A percentile compares a stretch with the other conserved stretches of the same genome.
phyloP scores from a whole-genome alignment of 2,888 invertebrate genomes.

The Harpalus rufipes region DNA sequence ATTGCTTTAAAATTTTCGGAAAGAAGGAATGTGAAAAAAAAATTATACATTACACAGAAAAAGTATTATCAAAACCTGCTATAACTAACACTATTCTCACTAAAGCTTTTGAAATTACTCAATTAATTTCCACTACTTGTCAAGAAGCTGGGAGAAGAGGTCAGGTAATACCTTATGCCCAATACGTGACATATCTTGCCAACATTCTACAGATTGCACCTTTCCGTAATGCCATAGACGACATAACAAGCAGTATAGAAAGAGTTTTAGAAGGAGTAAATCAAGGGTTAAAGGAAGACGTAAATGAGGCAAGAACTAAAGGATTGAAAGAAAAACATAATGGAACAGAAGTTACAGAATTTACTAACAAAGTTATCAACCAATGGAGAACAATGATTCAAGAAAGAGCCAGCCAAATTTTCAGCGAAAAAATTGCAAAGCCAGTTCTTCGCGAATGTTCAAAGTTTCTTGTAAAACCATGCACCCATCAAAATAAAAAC shows the following conservation, averaged over 20 bases:
- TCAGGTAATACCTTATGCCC: not conserved
- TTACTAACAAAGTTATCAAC: constrained; percentile 54
- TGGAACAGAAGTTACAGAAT: constrained; percentile 17
- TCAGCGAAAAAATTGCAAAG: constrained; percentile 62
- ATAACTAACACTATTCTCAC: not conserved
- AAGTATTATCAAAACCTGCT: constrained; percentile 22
- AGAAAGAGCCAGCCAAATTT: constrained; percentile 60
- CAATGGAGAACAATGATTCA: constrained; percentile 61
- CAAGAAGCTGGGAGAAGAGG: not conserved
- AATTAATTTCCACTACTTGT: not conserved
- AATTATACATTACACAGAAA: constrained; percentile 61
- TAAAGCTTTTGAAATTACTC: not conserved
- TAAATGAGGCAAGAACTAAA: constrained; percentile 22
- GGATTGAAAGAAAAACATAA: constrained; percentile 3
- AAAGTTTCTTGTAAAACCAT: constrained; percentile 45
- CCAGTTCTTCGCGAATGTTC: constrained; percentile 61
- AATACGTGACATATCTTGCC: not conserved
- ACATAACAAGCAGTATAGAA: constrained; percentile 50
- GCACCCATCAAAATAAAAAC: constrained; percentile 29
- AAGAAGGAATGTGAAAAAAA: constrained; percentile 34
- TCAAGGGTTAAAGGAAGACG: constrained; percentile 38
- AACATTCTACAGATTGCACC: not conserved
- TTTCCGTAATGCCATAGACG: not conserved
- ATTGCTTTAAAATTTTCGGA: constrained; percentile 53
- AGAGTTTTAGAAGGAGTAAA: constrained; percentile 57